Base-by-base conservation (phyloP, 2,797 vertebrate species). In the Brachymystax lenok region DNA sequence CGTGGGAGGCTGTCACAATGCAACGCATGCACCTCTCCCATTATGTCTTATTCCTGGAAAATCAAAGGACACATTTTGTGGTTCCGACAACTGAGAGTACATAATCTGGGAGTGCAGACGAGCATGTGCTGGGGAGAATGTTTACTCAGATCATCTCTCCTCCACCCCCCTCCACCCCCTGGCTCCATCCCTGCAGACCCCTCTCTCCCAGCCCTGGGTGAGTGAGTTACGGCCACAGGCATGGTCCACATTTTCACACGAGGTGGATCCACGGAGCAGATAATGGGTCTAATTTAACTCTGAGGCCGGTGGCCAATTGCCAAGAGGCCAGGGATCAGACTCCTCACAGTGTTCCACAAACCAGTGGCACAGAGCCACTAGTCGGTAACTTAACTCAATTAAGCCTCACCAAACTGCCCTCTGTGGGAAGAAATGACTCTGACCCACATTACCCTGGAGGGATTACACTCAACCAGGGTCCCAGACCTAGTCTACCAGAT, bases 31-130 rank as follows among this genome's bases (percentile, higher is more conserved):
- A 40, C 69, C 66, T 68, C 77, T 68, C 54, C 61, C 33, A 70
- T 75, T 82, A 90, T 83, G 87, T 90, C 87, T 86, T 90, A 79
- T 88, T 92, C 90, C 80, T 82, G 84, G 83, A 92, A 92, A 93
- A 89, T 67, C 84, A 87, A 80, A 89, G 80, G 84, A 77, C 84
- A 93, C 92, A 90, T 93, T 93, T 93, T 90, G 88, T 83, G 79
- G 73, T 82, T 88, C 27, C 51, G 86, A 89, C 89, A 93, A 91
- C 90, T 88, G 81, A 69, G 59, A 77, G 77, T 75, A 79, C 82
- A 81, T 40, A 77, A 73, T 83, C 85, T 85, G 79, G 89, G 82
- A 86, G 84, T 63, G 85, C 85, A 87, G 77, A 74, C 35, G 21
- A 63, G 61, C 77, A 74, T 35, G 46, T 75, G 73, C 56, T 56